Evolutionary conservation across 2,113 vertebrate species (phyloP), one percentile per base, ranked within the genome.

Genomic region (Hyaena hyaena): DNA sequence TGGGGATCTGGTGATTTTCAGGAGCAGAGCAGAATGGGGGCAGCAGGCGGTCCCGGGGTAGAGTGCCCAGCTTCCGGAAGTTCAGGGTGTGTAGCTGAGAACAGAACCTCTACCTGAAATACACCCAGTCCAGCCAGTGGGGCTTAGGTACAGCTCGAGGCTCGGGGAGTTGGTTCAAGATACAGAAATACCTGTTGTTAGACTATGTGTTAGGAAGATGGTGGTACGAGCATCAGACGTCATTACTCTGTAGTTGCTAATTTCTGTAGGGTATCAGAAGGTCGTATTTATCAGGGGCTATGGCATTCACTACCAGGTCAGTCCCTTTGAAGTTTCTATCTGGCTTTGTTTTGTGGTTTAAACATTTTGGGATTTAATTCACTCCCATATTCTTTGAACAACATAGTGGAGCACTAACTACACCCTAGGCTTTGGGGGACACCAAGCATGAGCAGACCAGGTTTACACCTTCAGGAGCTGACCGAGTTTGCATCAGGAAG

Each of bases 191-290:
- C n/a, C 2, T 10, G 33, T 35, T 5, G 26, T 16, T 11, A 63
- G 63, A 43, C 4, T 21, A 5, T 50, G 33, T 21, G 19, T 76
- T 74, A 31, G 7, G 43, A 39, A 6, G 31, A 23, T 3, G 9
- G 31, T 16, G 3, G 23, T 50, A 19, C 48, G 81, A 23, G 21
- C 4, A 2, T 24, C 0, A 5, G 21, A 2, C 3, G 0, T 3
- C 1, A 21, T 35, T 26, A 1, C 26, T 12, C 77, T 1, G 4
- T 1, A 63, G 33, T 7, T 16, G 45, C 23, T 93, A 1, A 31
- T 5, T 35, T 33, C 39, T 73, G 50, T 53, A 21, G 71, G 17
- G 14, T 16, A 2, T 2, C 45, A 4, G 7, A 39, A 31, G 1
- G 10, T 68, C 81, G 4, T 12, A 3, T 28, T 48, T 23, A 43